These are phyloP conservation scores for Prostheceraeus crozeri DNA, from an alignment of 2,888 invertebrate genomes.

Conservation along the genomic window DNA sequence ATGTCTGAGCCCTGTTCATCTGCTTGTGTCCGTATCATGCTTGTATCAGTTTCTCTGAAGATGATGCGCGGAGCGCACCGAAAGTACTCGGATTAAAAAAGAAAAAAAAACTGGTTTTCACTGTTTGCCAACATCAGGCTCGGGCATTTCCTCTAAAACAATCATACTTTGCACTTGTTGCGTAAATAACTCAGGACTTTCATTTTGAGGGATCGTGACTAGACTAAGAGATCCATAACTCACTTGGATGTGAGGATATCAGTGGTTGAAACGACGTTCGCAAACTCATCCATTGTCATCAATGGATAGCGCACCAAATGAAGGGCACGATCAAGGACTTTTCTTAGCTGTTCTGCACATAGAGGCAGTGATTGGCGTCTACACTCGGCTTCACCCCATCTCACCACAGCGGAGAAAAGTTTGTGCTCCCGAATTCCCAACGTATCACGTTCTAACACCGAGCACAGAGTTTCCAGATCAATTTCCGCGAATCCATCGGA, in stretches of 20 bases:
- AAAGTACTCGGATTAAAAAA: too few relatives aligned
- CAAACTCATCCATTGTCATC: conserved; percentile 78
- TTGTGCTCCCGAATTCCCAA: conserved; percentile 70
- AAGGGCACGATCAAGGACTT: conserved; percentile 66
- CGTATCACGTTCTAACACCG: conserved; percentile 70
- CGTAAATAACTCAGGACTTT: too few relatives aligned
- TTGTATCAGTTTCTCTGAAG: too few relatives aligned
- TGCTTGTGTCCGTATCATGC: too few relatives aligned
- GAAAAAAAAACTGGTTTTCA: too few relatives aligned
- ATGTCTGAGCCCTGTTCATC: too few relatives aligned
- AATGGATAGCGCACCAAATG: conserved; percentile 71
- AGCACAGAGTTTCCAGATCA: conserved; percentile 70
- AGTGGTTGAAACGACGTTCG: conserved; percentile 60
- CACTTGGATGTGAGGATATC: conserved; percentile 69
- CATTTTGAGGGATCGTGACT: too few relatives aligned
- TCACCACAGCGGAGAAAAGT: conserved; percentile 60
- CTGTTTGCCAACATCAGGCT: too few relatives aligned
- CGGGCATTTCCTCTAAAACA: too few relatives aligned
- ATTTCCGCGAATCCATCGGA: conserved; percentile 76
- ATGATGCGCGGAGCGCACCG: too few relatives aligned
- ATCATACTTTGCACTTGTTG: too few relatives aligned
- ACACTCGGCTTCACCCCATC: conserved; percentile 62
- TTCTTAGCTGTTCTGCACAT: conserved; percentile 63
- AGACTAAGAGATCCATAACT: too few relatives aligned
- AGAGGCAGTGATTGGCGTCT: conserved; percentile 63